phyloP scores from a whole-genome alignment of 2,888 invertebrate species.

The Nematopogon swammerdamellus region DNA sequence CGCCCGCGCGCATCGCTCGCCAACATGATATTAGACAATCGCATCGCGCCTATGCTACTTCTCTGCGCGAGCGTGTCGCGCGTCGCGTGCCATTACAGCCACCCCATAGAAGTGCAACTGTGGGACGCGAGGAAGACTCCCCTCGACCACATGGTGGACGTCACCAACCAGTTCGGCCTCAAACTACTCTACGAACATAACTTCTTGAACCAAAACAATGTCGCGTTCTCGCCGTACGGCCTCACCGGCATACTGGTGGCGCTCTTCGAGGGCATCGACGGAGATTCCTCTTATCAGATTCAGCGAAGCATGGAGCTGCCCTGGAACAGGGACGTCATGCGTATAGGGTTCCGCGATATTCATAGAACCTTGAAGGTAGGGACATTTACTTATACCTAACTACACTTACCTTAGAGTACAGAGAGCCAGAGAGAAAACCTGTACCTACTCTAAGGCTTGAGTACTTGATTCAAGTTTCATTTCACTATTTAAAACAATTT shows the following conservation, averaged over 20 bases:
- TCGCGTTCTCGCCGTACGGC: slow-evolving; percentile 83
- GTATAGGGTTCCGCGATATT: slow-evolving; percentile 79
- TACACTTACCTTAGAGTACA: too few relatives aligned
- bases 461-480: too few relatives aligned
- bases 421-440: too few relatives aligned
- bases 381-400: too few relatives aligned
- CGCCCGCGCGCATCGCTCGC: too few relatives aligned
- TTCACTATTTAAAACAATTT: too few relatives aligned
- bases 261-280: slow-evolving; percentile 74
- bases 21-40: background rate
- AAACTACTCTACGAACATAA: slow-evolving; percentile 69
- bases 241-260: slow-evolving; percentile 76
- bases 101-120: slow-evolving; percentile 42
- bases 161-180: slow-evolving; percentile 71
- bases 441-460: too few relatives aligned
- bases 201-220: slow-evolving; percentile 72
- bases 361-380: slow-evolving; percentile 77
- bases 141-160: slow-evolving; percentile 73
- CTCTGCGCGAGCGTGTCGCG: background rate
- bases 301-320: slow-evolving; percentile 68
- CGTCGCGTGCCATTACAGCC: slow-evolving; percentile 25
- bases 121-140: slow-evolving; percentile 54
- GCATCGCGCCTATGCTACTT: background rate
- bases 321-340: slow-evolving; percentile 66
- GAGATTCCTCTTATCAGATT: slow-evolving; percentile 70